Evolutionary conservation across 2,113 vertebrate genomes (phyloP).

Genomic region (Calidris pugnax): DNA sequence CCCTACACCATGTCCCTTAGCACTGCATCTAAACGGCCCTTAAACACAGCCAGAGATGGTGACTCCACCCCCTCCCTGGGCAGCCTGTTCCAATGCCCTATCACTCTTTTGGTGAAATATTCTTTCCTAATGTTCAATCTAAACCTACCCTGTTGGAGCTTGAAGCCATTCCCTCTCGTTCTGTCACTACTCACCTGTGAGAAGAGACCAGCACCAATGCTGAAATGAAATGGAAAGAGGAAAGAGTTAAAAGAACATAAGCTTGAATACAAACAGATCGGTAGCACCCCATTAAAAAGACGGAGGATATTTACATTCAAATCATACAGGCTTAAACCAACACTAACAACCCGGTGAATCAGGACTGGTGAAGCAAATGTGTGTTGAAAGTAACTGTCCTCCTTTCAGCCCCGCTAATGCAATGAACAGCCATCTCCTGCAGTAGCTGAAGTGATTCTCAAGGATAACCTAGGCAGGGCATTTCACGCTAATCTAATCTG

Average conservation of each 20-base stretch:
- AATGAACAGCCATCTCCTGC: neutral
- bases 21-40: too few species aligned
- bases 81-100: too few species aligned
- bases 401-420: neutral
- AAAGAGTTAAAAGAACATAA: neutral
- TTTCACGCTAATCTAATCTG: conserved; percentile 45
- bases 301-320: neutral
- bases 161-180: too few species aligned
- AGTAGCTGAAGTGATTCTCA: conserved; percentile 31
- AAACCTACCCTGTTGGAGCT: too few species aligned
- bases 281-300: neutral
- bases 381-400: neutral
- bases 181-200: too few species aligned
- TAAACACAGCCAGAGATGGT: too few species aligned
- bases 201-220: too few species aligned
- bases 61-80: too few species aligned
- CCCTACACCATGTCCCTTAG: too few species aligned
- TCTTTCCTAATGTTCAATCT: too few species aligned
- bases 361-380: neutral
- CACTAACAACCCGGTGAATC: neutral
- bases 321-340: neutral
- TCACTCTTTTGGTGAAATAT: too few species aligned
- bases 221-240: neutral
- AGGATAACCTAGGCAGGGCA: neutral
- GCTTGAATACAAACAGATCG: neutral